Base-by-base conservation (phyloP, 2,113 vertebrate genomes). In the Scartelaos histophorus region DNA sequence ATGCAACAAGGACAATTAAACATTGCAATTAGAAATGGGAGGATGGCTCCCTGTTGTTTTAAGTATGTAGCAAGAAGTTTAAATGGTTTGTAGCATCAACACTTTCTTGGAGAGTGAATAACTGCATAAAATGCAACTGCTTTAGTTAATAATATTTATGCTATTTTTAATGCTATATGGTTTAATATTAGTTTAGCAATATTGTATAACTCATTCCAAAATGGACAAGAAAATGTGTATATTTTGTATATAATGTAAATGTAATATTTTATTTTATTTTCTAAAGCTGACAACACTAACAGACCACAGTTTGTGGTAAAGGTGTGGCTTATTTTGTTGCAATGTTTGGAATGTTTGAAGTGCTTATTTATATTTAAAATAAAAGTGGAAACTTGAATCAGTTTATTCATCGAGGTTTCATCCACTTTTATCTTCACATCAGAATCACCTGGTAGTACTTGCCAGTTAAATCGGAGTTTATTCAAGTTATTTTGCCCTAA, bases 311-410 rank as follows among this genome's bases (percentile, higher is more conserved):
- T 29, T 19, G 62, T 22, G 58, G 38, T 74, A 71, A 49, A 46
- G 45, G 79, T 74, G 75, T 85, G 73, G 69, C 69, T 82, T 85
- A 9, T 71, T 66, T 75, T 71, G 69, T 22, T 71, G 69, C 17
- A 65, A 82, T 67, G n/a, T 71, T 82, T 85, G 51, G 19, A 54
- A 10, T 80, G 81, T 90, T 88, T 88, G 87, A 81, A 35, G 86
- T 89, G 82, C 83, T 89, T 85, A 91, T 89, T 90, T 90, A 90
- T 89, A 87, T 83, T 87, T 88, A 51, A 76, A 89, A 87, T 87
- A 91, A 90, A 90, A 79, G 1, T 65, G 3, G 2, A 66, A 69
- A 82, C 79, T 45, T 25, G 0, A 66, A 64, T 3, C 34, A 5
- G 22, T 56, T 22, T 2, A 71, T 29, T 29, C 5, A 38, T 38